These are phyloP conservation scores for Myxocyprinus asiaticus DNA, from an alignment of 2,113 vertebrate genomes.

Conservation along the genomic window DNA sequence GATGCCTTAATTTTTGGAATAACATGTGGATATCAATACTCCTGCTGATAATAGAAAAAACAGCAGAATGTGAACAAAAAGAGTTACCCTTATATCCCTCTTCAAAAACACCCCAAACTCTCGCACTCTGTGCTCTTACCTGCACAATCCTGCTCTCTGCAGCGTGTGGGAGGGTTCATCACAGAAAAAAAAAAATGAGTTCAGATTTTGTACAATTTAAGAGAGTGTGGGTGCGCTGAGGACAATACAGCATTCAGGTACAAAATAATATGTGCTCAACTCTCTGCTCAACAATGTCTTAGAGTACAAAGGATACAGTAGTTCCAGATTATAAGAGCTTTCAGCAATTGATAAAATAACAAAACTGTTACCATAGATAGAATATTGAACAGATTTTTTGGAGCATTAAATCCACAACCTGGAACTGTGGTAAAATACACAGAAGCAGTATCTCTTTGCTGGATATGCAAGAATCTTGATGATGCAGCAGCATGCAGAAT, in stretches of 20 bases:
- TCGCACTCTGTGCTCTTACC: not conserved
- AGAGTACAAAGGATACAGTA: not conserved
- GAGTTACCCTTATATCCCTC: not conserved
- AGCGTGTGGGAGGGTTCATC: constrained; percentile 18
- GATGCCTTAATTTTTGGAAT: not conserved
- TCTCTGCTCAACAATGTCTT: not conserved
- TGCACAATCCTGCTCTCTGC: not conserved
- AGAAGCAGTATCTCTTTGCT: too few species aligned
- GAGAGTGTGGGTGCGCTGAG: constrained; percentile 11
- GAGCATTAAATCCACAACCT: too few species aligned
- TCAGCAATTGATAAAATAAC: not conserved
- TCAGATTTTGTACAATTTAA: not conserved
- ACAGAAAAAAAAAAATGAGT: not conserved
- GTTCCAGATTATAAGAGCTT: not conserved
- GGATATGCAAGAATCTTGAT: not conserved
- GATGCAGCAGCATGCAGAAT: not conserved
- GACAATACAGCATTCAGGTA: not conserved
- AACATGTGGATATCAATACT: not conserved
- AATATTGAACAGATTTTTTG: too few species aligned
- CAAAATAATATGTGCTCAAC: not conserved
- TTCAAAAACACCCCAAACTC: not conserved
- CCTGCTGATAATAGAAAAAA: too few species aligned
- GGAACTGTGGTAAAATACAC: too few species aligned
- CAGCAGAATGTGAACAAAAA: not conserved
- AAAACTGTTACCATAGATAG: too few species aligned